Percentiles rank a stretch among this genome's conserved stretches.
Evolutionary conservation across 2,888 invertebrate species (phyloP).

Genomic region (Ferdinandea cuprea): DNA sequence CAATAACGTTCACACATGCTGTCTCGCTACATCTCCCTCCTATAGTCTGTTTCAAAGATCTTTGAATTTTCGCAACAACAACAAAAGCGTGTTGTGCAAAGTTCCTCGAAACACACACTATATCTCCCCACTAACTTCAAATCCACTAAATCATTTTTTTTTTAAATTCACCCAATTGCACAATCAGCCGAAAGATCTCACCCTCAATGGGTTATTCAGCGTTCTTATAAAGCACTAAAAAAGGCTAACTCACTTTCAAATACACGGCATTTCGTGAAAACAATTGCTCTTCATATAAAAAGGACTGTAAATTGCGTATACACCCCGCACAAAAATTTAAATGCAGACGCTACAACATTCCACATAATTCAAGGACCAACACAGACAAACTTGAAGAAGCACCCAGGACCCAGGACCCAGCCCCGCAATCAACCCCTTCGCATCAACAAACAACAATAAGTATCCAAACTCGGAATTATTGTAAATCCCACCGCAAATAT

Average conservation of each 20-base stretch:
- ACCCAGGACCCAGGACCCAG: background rate
- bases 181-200: slow-evolving; percentile 37
- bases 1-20: too few species aligned
- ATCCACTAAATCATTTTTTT: slow-evolving; percentile 65
- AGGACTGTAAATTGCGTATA: slow-evolving; percentile 61
- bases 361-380: slow-evolving; percentile 62
- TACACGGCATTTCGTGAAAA: slow-evolving; percentile 61
- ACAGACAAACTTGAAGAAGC: slow-evolving; percentile 27
- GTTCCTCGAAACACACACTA: too few species aligned
- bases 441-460: slow-evolving; percentile 52
- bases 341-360: slow-evolving; percentile 69
- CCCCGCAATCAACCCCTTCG: background rate
- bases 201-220: slow-evolving; percentile 10
- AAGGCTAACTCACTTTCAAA: slow-evolving; percentile 31
- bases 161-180: slow-evolving; percentile 25
- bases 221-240: slow-evolving; percentile 35
- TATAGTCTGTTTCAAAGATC: too few species aligned
- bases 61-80: too few species aligned
- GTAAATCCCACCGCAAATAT: slow-evolving; percentile 75
- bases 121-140: too few species aligned
- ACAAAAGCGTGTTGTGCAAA: too few species aligned
- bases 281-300: slow-evolving; percentile 68
- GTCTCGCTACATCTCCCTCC: too few species aligned
- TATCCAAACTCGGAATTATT: slow-evolving; percentile 70
- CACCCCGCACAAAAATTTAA: slow-evolving; percentile 46